Conservation (phyloP, 1,140 invertebrate genomes). For the Platorchestia sp. region DNA sequence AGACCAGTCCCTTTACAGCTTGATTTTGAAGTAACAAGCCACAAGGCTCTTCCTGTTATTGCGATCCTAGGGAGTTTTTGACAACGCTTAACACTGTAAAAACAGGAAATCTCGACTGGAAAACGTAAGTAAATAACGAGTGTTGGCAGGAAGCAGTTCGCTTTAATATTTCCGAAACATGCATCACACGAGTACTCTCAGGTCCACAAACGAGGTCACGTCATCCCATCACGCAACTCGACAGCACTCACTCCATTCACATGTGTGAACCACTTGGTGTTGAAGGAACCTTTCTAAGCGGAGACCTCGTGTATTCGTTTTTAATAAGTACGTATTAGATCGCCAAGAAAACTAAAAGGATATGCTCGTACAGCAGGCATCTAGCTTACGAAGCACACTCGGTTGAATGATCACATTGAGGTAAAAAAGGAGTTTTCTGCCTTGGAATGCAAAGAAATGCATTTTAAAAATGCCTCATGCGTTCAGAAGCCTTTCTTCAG, state of each 20-base stretch:
- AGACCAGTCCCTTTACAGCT: background rate
- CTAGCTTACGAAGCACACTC: too few species aligned
- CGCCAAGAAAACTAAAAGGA: background rate
- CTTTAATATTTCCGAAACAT: background rate
- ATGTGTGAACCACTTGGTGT: background rate
- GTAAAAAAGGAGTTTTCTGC: too few species aligned
- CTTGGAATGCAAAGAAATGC: too few species aligned
- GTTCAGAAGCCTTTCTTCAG: too few species aligned
- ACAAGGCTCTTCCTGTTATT: background rate
- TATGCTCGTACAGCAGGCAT: background rate
- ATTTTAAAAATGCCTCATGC: too few species aligned
- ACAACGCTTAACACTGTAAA: background rate
- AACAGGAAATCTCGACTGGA: background rate
- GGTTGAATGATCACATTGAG: too few species aligned
- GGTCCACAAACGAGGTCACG: background rate
- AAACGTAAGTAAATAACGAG: background rate
- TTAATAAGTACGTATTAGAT: background rate
- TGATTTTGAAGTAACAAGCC: background rate
- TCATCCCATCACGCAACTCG: background rate
- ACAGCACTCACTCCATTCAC: background rate
- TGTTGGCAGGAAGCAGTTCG: background rate
- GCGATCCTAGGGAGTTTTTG: background rate
- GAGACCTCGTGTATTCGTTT: background rate
- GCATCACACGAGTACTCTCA: background rate
- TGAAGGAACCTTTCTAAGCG: background rate